phyloP scores from a whole-genome alignment of 2,113 vertebrate species.

The Rallus limicola region DNA sequence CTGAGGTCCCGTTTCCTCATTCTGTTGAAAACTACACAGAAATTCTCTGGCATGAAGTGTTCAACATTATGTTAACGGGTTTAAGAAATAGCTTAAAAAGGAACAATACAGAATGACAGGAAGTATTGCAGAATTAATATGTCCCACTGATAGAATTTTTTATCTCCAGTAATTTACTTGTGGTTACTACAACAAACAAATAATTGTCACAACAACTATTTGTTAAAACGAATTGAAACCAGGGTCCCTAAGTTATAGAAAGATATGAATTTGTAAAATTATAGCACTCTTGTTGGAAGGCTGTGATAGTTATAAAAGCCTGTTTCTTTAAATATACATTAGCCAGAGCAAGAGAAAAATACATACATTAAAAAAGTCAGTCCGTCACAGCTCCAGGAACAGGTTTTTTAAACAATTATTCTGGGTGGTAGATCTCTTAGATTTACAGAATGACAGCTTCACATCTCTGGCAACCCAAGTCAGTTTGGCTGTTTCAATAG shows the following conservation, averaged over 20 bases:
- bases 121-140: background rate
- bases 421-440: slow-evolving; percentile 71
- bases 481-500: slow-evolving; percentile 78
- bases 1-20: background rate
- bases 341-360: background rate
- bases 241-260: background rate
- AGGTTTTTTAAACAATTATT: slow-evolving; percentile 70
- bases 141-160: background rate
- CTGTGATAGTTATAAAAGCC: background rate
- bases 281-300: background rate
- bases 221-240: background rate
- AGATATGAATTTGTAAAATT: background rate
- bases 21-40: slow-evolving; percentile 12
- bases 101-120: background rate
- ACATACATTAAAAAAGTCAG: slow-evolving; percentile 22
- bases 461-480: slow-evolving; percentile 75
- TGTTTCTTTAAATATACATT: slow-evolving; percentile 45
- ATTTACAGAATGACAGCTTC: slow-evolving; percentile 77
- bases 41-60: background rate
- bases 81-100: slow-evolving; percentile 3
- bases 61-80: slow-evolving; percentile 31
- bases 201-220: background rate
- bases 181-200: background rate
- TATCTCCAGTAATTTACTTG: background rate
- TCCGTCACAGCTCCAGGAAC: slow-evolving; percentile 8